Percentiles rank a stretch among this genome's conserved stretches.
Conservation (phyloP, 2,797 vertebrate species). For the Alectoris magna region DNA sequence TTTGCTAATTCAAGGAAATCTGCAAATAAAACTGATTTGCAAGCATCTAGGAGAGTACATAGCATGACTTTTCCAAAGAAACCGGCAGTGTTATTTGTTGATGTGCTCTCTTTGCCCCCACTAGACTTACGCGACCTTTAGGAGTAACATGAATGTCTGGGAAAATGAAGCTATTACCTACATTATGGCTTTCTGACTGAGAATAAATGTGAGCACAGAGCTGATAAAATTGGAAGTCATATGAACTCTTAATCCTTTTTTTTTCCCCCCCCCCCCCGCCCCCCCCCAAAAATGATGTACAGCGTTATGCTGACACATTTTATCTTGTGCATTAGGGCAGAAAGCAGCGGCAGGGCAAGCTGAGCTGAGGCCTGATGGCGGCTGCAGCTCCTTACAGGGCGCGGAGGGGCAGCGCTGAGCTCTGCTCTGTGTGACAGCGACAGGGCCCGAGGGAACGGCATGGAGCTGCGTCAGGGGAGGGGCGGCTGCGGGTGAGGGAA, state of each 20-base stretch:
- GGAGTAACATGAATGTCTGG: not conserved
- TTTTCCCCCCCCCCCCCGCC: no score
- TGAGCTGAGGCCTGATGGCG: no score
- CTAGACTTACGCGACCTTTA: not conserved
- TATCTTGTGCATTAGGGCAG: not conserved
- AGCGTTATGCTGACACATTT: not conserved
- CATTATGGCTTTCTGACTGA: not conserved
- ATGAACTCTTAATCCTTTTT: not conserved
- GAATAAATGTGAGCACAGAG: not conserved
- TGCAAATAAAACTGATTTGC: not conserved
- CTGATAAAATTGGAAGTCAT: not conserved
- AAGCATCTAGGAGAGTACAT: accelerated
- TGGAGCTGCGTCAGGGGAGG: no score
- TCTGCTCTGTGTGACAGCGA: no score
- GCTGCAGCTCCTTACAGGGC: no score
- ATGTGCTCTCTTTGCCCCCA: not conserved
- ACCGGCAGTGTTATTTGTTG: not conserved
- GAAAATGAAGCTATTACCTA: not conserved
- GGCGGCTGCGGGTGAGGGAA: no score
- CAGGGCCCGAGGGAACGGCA: no score
- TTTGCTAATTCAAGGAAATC: not conserved
- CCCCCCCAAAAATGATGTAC: not conserved
- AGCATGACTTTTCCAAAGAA: not conserved
- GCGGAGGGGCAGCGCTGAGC: no score
- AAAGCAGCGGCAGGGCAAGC: no score